Base-by-base conservation (phyloP, 2,888 invertebrate genomes). In the Tridacna crocea region DNA sequence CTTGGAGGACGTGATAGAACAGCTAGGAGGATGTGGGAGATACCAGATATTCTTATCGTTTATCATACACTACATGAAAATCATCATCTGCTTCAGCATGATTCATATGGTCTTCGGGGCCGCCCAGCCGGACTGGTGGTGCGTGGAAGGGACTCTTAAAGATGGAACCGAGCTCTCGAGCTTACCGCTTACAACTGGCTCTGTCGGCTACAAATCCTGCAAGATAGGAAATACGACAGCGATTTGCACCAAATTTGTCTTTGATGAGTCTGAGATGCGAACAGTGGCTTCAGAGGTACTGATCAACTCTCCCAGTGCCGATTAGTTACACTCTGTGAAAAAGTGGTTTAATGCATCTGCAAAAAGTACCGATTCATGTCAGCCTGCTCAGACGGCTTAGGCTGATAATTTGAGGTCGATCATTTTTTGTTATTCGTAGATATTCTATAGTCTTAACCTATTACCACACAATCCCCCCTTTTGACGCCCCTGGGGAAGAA, bases 1-100 rank as follows among this genome's bases (percentile, higher is more conserved):
- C 17, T 36, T 85, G 17, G 87, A 87, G 47, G 72, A 79, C 15
- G 12, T 85, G 0, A 76, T 87, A 15, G 60, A 76, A 17, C 24
- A 78, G n/a, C 60, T 80, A 19, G 88, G 88, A 0, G 84, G 84
- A 13, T 88, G 82, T 61, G 88, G 88, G n/a, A 60, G 80, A 55
- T 88, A 81, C 68, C 88, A 88, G 48, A 72, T 86, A 3, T 17
- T 65, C 12, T 66, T 83, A 51, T 46, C 72, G 12, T 12, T 79
- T 15, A 75, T 81, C 51, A 65, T 86, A n/a, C 83, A 86, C 60
- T 75, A 72, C 48, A 80, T 80, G 78, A 85, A 85, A 72, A 77
- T 68, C 15, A 75, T 72, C 73, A 48, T 63, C n/a, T 80, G 79
- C 68, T 85, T 85, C 36, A 82, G 77, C 17, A 73, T 79, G 63